These are phyloP conservation scores for Muscidifurax raptorellus DNA, from an alignment of 1,140 invertebrate genomes.

Conservation along the genomic window DNA sequence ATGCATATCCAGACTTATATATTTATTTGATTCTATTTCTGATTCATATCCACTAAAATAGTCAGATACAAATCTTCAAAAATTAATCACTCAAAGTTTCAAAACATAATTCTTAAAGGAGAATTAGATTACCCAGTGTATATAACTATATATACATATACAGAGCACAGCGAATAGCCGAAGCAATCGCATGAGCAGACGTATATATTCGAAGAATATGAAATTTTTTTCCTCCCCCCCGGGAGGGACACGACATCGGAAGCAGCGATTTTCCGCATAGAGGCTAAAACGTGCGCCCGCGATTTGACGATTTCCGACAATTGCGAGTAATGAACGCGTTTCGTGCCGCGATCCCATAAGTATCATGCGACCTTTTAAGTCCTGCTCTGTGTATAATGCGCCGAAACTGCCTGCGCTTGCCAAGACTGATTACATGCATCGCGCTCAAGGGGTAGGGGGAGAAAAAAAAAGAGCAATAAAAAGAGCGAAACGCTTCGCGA, in stretches of 20 bases:
- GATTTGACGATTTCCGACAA: constrained; percentile 42
- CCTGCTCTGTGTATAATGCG: background rate
- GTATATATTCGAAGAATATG: background rate
- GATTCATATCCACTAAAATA: no score
- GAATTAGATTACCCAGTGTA: no score
- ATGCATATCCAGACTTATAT: no score
- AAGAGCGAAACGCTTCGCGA: background rate
- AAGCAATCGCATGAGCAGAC: background rate
- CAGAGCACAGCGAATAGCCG: background rate
- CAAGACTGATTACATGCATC: constrained; percentile 23
- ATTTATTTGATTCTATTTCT: no score
- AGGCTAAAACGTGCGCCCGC: background rate
- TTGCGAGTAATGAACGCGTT: constrained; percentile 42
- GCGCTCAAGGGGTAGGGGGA: background rate
- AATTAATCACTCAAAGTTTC: no score
- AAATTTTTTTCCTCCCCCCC: background rate
- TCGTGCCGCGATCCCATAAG: constrained; percentile 33
- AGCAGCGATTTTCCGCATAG: constrained; percentile 25
- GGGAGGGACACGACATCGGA: background rate
- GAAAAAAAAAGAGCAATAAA: background rate
- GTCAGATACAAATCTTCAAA: no score
- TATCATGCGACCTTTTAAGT: constrained; percentile 37
- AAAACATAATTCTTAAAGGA: no score
- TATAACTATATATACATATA: no score
- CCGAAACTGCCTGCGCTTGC: constrained; percentile 8